Base-by-base conservation (phyloP, 2,113 vertebrate genomes). In the Plecturocebus donacophilus region DNA sequence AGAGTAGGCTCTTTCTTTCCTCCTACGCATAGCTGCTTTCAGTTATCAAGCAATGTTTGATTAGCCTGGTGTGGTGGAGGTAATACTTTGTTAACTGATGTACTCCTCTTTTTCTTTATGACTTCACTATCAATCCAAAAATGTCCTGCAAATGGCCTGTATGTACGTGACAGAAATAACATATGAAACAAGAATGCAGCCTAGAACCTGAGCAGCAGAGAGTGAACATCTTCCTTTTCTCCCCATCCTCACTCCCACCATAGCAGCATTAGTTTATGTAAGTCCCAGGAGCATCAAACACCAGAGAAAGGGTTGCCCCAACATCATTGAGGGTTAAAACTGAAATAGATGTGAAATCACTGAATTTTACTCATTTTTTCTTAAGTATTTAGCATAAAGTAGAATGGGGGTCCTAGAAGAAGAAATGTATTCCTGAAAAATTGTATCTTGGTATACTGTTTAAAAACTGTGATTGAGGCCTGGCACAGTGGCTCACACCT, bases 381-480 rank as follows among this genome's bases (percentile, higher is more conserved):
- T 45, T 82, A 71, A 21, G 10, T 61, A 70, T 81, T 88, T 35
- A 32, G n/a, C 11, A 23, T 77, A 10, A 95, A 49, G 23, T 82
- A 76, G 68, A 94, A 94, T 38, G n/a, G 7, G 7, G 2, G 1
- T 30, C 25, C 70, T 23, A 92, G 66, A 93, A 86, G 32, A 80
- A 90, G 81, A 93, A 91, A 76, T 38, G 16, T 92, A 45, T 90
- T 40, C 38, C 58, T 73, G 52, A 91, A 77, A 94, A 85, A 42
- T 52, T 25, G 1, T 61, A 35, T 49, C 23, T 91, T 91, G 16
- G 8, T 42, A 45, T 40, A 32, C 12, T 88, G 23, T 38, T 92
- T 91, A 45, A 85, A 93, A 89, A 42, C 27, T 61, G 21, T 71
- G 56, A 79, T 56, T 54, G 3, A 30, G 27, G 27, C 27, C 61